Percentiles rank a stretch among this genome's conserved stretches.
Conservation (phyloP, 2,888 invertebrate species). For the Lepidocyrtinus sp. region DNA sequence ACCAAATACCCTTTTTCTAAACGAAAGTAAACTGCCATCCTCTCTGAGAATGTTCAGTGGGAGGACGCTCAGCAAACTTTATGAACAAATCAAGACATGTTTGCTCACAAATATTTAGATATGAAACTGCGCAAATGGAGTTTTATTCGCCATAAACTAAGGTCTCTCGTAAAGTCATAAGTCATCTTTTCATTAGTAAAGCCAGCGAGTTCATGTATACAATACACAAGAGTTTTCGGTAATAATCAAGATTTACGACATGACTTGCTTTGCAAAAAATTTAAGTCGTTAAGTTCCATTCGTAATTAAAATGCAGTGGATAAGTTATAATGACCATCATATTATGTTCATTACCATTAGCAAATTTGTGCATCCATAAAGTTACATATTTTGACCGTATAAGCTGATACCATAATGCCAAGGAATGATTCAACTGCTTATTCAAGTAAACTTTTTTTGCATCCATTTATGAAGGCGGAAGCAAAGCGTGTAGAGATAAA, state of each 20-base stretch:
- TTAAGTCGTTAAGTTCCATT: background rate
- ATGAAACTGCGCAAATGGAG: background rate
- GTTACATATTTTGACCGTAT: background rate
- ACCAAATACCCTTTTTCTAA: background rate
- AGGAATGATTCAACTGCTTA: no score
- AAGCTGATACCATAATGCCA: no score
- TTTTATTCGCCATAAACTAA: background rate
- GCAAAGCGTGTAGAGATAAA: background rate
- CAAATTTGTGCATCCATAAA: background rate
- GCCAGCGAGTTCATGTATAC: background rate
- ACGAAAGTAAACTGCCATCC: background rate
- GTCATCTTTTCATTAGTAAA: background rate
- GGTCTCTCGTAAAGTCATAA: background rate
- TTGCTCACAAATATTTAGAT: background rate
- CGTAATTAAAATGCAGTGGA: background rate
- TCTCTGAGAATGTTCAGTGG: background rate
- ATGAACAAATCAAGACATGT: conserved; percentile 7
- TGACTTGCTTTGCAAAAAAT: background rate
- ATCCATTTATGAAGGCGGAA: background rate
- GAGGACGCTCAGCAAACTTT: conserved; percentile 1
- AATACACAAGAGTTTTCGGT: background rate
- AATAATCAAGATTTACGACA: background rate
- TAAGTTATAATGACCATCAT: background rate
- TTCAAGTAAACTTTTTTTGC: background rate
- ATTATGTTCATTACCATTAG: conserved; percentile 1